Base-by-base conservation (phyloP, 2,888 invertebrate species). In the Glyphotaelius pellucidus region DNA sequence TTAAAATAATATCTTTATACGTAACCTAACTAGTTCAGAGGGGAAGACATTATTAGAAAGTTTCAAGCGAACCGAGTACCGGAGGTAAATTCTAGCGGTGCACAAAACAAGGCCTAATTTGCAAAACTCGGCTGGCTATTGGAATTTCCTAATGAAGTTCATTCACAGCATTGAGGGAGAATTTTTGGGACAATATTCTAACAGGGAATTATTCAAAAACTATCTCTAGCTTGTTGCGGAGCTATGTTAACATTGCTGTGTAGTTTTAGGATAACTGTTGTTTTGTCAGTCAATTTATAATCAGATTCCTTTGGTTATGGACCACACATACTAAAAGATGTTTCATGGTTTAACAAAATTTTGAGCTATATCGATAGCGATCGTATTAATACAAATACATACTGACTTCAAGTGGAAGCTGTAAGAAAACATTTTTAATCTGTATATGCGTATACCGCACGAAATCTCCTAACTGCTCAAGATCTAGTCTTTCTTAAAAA, bases 41-140 rank as follows among this genome's bases (percentile, higher is more conserved):
- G 52, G 52, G 19, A 67, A 67, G 52, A 52, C 5, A 52, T 25
- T 25, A 67, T 25, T 67, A n/a, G 67, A 25, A 67, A 67, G 67
- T n/a, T 25, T 25, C 67, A 25, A 67, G 67, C n/a, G 25, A 67
- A 67, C 67, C 5, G 90, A n/a, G n/a, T 30, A 47, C 12, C 12
- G 86, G 86, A 47, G 86, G 86, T 86, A 86, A 35, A 91, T 91
- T 79, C 86, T 91, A 88, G 91, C 42, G 91, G 91, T 79, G 14
- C n/a, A 80, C 87, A 79, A 91, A 80, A 91, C 35, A 87, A 42
- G 32, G 42, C 84, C 35, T 81, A 87, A 91, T 91, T 87, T 87
- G 52, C 91, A 87, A 42, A 81, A 35, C 32, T 91, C 87, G 25
- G 67, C 67, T n/a, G 32, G 80, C 47, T 80, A 81, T 88, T 87